A percentile compares a stretch with the other conserved stretches of the same genome.
Conservation (phyloP, 2,797 vertebrate species). For the Pangasius krempfi region DNA sequence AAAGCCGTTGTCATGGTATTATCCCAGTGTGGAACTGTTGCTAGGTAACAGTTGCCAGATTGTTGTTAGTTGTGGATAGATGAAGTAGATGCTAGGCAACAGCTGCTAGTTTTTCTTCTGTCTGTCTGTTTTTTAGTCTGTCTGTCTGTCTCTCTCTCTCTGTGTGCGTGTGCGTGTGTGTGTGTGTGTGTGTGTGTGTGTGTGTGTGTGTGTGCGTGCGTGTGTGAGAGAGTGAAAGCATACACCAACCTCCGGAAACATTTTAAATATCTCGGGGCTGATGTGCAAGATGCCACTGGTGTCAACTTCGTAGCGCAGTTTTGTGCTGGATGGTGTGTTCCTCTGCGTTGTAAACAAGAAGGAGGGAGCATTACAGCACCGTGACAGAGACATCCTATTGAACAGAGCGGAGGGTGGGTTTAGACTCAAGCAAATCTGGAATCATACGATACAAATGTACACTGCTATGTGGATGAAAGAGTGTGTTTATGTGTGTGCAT, state of each 20-base stretch:
- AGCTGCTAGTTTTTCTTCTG: not conserved
- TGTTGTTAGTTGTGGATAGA: not conserved
- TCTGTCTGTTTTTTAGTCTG: not conserved
- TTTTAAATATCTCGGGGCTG: conserved; percentile 91
- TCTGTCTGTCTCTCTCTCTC: not conserved
- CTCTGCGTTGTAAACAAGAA: conserved; percentile 97
- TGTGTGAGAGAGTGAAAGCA: not conserved
- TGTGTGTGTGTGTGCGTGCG: not conserved
- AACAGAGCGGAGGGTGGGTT: conserved; percentile 6
- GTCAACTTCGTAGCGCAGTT: conserved; percentile 95
- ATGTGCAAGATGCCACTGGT: conserved; percentile 92
- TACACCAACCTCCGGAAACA: conserved; percentile 92
- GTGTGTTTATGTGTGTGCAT: conserved; percentile 56
- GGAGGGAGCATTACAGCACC: conserved; percentile 95
- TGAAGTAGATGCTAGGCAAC: not conserved
- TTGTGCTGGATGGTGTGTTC: conserved; percentile 92
- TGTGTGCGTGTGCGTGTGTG: not conserved
- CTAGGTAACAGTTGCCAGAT: not conserved
- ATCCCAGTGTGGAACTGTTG: not conserved
- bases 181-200: not conserved
- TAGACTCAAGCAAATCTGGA: not conserved
- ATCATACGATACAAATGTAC: not conserved
- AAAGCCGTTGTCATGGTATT: no score
- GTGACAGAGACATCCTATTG: conserved; percentile 84
- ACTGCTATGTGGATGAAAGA: not conserved